phyloP scores from a whole-genome alignment of 2,113 vertebrate species.

The Microcebus jonahi region DNA sequence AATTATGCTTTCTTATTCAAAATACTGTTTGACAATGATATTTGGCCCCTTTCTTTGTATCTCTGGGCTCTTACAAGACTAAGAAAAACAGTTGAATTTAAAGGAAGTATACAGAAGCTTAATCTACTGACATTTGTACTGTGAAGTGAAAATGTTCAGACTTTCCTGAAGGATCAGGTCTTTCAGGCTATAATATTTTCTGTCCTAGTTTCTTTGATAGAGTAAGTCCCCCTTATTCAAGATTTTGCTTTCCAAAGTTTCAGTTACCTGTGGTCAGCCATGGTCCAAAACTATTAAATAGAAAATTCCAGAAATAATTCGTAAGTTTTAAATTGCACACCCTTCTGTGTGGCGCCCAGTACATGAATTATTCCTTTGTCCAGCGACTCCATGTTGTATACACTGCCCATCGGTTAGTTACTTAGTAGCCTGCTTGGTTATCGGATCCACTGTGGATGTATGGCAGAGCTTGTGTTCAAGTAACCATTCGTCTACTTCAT shows the following conservation, averaged over 20 bases:
- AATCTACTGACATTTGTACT: not conserved
- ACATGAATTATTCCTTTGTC: not conserved
- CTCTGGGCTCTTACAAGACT: not conserved
- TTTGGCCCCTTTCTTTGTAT: not conserved
- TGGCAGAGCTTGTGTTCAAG: not conserved
- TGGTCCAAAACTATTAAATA: not conserved
- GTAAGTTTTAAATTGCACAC: not conserved
- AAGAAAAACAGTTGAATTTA: not conserved
- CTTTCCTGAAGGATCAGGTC: not conserved
- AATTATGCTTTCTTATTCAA: not conserved
- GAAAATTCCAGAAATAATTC: not conserved
- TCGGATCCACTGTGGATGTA: not conserved
- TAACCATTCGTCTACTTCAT: not conserved
- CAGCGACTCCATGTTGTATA: not conserved
- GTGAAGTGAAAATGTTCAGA: not conserved
- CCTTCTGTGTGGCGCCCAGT: not conserved
- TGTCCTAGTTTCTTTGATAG: slow-evolving; percentile 4
- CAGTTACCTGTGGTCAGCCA: not conserved
- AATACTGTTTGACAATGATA: not conserved
- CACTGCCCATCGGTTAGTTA: not conserved
- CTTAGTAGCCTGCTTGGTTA: not conserved
- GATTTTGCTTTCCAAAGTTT: not conserved
- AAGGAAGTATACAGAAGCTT: not conserved
- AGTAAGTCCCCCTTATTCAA: not conserved
- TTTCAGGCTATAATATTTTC: not conserved